A percentile compares a stretch with the other conserved stretches of the same genome.
Conservation (phyloP, 2,888 invertebrate species). For the Neoscelio sp. region DNA sequence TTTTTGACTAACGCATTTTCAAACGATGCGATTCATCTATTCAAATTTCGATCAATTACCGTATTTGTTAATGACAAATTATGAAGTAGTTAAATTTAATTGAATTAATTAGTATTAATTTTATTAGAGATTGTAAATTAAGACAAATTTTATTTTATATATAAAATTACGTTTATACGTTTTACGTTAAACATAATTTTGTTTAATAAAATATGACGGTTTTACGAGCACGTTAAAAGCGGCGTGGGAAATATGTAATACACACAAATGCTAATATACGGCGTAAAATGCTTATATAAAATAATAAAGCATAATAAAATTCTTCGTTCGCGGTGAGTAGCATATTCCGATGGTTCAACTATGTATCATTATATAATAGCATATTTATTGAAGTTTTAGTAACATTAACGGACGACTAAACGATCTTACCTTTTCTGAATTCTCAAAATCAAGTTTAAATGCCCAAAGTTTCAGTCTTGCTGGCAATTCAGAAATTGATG, state of each 20-base stretch:
- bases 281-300: constrained; percentile 31
- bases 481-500: constrained; percentile 97
- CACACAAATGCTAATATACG: constrained; percentile 41
- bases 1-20: constrained; percentile 31
- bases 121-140: too few species aligned
- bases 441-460: constrained; percentile 99
- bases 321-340: constrained; percentile 1
- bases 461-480: constrained; percentile 98
- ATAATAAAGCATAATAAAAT: constrained; percentile 24
- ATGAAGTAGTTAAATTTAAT: too few species aligned
- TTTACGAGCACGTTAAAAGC: constrained; percentile 39
- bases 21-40: not conserved
- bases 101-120: too few species aligned
- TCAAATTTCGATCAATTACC: not conserved
- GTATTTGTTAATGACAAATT: too few species aligned
- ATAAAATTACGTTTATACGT: constrained; percentile 15
- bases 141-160: constrained; percentile 14
- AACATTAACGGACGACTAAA: too few species aligned
- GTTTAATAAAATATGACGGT: constrained; percentile 29
- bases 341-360: not conserved
- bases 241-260: constrained; percentile 28
- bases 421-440: constrained; percentile 91
- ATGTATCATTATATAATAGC: too few species aligned
- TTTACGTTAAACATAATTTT: constrained; percentile 43
- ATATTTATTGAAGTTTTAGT: too few species aligned